Evolutionary conservation across 2,797 vertebrate species (phyloP).

Genomic region (Nothura maculosa): DNA sequence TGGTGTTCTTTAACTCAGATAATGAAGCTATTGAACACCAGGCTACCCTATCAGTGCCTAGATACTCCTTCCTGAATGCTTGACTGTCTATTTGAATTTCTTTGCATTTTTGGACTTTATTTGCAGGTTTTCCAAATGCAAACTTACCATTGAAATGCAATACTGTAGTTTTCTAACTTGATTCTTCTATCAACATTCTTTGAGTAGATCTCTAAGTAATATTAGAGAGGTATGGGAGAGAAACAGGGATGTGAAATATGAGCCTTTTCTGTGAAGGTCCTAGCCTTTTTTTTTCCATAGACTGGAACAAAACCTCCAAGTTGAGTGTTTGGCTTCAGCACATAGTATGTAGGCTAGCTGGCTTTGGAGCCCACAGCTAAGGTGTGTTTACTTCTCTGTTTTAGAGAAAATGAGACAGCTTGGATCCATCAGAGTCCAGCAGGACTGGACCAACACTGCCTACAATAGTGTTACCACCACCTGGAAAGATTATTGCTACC

Average conservation of each 20-base stretch:
- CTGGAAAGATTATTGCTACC: background rate
- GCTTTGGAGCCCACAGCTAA: background rate
- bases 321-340: background rate
- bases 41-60: background rate
- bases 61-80: background rate
- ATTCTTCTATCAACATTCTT: background rate
- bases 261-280: background rate
- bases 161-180: background rate
- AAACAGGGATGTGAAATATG: background rate
- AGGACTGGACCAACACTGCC: background rate
- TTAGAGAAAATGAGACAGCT: background rate
- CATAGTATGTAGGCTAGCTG: background rate
- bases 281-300: background rate
- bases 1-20: background rate
- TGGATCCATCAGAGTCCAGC: background rate
- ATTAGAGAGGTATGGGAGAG: background rate
- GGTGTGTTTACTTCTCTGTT: background rate
- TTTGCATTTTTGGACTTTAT: background rate
- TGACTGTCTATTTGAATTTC: background rate
- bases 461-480: background rate
- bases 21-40: background rate
- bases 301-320: background rate
- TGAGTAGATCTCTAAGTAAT: background rate
- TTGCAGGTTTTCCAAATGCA: background rate
- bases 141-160: background rate